Percentiles rank a stretch among this genome's conserved stretches.
phyloP scores from a whole-genome alignment of 1,140 invertebrate species.

The Lepidurus apus region DNA sequence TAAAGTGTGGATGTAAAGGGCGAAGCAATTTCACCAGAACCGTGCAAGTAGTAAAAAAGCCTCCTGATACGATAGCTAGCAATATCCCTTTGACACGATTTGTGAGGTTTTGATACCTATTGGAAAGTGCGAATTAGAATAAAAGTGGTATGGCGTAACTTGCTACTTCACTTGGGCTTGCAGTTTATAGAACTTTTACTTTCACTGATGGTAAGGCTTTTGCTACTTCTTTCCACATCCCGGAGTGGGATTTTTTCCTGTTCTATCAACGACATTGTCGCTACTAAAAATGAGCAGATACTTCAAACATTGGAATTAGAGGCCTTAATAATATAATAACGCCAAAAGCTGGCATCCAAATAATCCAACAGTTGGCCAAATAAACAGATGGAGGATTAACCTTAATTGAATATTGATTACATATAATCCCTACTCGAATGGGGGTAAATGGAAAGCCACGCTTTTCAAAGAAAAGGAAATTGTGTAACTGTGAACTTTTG shows the following conservation, averaged over 20 bases:
- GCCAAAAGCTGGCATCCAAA: too few relatives aligned
- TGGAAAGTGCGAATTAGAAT: too few relatives aligned
- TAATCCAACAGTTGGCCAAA: too few relatives aligned
- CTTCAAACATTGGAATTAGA: neutral
- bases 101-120: neutral
- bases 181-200: neutral
- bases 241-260: neutral
- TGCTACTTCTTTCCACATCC: neutral
- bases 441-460: too few relatives aligned
- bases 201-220: neutral
- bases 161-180: neutral
- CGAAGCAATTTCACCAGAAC: conserved; percentile 23
- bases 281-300: neutral
- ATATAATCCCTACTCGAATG: too few relatives aligned
- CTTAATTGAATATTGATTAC: too few relatives aligned
- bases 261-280: neutral
- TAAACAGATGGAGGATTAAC: too few relatives aligned
- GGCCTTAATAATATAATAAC: neutral
- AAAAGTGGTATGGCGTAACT: too few relatives aligned
- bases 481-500: too few relatives aligned
- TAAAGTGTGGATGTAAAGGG: conserved; percentile 22
- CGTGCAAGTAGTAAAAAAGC: conserved; percentile 24
- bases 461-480: too few relatives aligned
- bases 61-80: conserved; percentile 26
- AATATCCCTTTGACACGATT: conserved; percentile 24